Evolutionary conservation across 2,797 vertebrate species (phyloP).

Genomic region (Staurois parvus): DNA sequence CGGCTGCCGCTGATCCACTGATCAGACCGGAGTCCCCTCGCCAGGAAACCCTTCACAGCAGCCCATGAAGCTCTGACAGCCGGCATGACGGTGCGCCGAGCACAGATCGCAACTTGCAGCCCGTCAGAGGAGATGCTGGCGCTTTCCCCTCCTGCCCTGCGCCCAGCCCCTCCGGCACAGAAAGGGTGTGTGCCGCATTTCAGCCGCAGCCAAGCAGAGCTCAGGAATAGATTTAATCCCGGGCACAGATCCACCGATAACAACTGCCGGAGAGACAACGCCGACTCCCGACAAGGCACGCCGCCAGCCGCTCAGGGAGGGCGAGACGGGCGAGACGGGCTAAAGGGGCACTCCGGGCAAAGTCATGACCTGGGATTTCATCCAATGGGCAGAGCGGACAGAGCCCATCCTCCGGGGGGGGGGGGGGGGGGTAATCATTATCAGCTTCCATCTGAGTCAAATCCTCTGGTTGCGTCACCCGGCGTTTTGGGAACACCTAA

Average conservation of each 20-base stretch:
- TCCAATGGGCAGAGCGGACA: too few relatives aligned
- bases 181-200: constrained; percentile 21
- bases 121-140: background rate
- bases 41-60: constrained; percentile 8
- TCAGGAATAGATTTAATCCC: constrained; percentile 34
- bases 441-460: too few relatives aligned
- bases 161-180: background rate
- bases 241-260: constrained; percentile 28
- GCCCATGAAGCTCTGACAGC: constrained; percentile 37
- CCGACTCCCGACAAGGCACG: background rate
- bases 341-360: background rate
- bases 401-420: too few relatives aligned
- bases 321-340: background rate
- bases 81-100: background rate
- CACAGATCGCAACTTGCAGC: constrained; percentile 23
- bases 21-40: constrained; percentile 9
- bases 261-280: constrained; percentile 11
- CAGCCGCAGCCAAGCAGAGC: constrained; percentile 10
- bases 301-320: background rate
- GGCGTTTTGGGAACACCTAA: too few relatives aligned
- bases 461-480: too few relatives aligned
- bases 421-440: too few relatives aligned
- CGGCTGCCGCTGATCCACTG: background rate
- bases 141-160: background rate
- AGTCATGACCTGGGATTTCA: too few relatives aligned